Percentiles rank a stretch among this genome's conserved stretches.
phyloP scores from a whole-genome alignment of 2,797 vertebrate genomes.

The Craterocephalus amniculus region DNA sequence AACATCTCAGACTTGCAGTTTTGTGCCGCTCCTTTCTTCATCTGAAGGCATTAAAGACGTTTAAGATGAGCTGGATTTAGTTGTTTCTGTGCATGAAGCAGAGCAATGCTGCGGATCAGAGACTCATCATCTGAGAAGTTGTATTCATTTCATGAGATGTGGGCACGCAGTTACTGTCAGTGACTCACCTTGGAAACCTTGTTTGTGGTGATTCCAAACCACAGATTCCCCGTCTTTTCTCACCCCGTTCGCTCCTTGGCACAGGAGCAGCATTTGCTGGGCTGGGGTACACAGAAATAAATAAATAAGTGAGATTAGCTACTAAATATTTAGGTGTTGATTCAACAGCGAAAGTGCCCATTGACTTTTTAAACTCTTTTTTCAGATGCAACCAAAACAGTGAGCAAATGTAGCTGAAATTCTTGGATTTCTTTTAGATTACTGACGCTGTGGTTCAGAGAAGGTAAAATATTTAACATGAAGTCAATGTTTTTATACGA shows the following conservation, averaged over 20 bases:
- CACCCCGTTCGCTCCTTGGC: slow-evolving; percentile 65
- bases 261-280: slow-evolving; percentile 79
- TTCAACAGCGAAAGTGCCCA: neutral
- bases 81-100: neutral
- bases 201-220: slow-evolving; percentile 77
- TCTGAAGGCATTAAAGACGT: slow-evolving; percentile 1
- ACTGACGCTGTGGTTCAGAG: neutral
- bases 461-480: no score
- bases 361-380: neutral
- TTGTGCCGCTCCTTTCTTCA: slow-evolving; percentile 19
- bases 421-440: neutral
- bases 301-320: slow-evolving; percentile 7
- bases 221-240: slow-evolving; percentile 69
- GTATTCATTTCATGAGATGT: slow-evolving; percentile 42
- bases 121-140: slow-evolving; percentile 30
- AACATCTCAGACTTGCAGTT: slow-evolving; percentile 24
- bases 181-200: slow-evolving; percentile 78
- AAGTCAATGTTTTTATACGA: neutral
- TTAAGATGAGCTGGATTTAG: neutral
- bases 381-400: neutral
- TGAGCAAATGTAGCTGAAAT: neutral
- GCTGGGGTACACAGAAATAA: slow-evolving; percentile 53
- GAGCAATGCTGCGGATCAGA: slow-evolving; percentile 27
- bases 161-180: slow-evolving; percentile 43
- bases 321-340: neutral